Conservation (phyloP, 2,113 vertebrate species). For the Potamarius usumacintae region DNA sequence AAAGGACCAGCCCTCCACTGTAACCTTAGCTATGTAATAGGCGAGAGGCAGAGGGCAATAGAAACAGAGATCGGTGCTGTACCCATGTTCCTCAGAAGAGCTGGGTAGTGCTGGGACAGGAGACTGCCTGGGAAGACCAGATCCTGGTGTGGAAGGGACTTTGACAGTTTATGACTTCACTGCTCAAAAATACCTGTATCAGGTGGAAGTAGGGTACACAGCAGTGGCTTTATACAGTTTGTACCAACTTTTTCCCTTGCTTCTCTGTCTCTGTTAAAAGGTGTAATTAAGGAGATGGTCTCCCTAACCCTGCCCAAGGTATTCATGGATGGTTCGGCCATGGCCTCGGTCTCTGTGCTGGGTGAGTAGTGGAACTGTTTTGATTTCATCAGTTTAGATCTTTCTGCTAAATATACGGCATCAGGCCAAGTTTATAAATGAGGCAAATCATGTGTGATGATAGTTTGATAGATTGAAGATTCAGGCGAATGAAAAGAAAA, state of each 20-base stretch:
- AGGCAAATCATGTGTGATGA: background rate
- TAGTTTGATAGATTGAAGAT: background rate
- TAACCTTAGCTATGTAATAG: too few species aligned
- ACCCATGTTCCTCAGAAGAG: too few species aligned
- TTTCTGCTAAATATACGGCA: background rate
- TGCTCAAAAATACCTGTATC: background rate
- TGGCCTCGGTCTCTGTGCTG: conserved; percentile 74
- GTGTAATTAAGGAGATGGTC: background rate
- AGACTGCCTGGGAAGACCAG: too few species aligned
- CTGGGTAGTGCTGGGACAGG: too few species aligned
- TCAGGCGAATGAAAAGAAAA: background rate
- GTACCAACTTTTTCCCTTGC: background rate
- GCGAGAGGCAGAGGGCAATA: too few species aligned
- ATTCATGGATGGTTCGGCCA: conserved; percentile 68
- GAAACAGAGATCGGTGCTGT: too few species aligned
- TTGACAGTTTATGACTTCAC: background rate
- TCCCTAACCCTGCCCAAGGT: conserved; percentile 46
- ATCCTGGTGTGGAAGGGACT: too few species aligned
- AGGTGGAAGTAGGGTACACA: background rate
- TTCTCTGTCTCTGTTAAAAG: background rate
- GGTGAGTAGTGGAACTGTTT: conserved; percentile 61
- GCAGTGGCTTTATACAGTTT: background rate
- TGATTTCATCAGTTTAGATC: background rate
- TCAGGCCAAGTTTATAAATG: background rate
- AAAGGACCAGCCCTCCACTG: too few species aligned